Conservation (phyloP, 2,797 vertebrate species). For the Tympanoctomys barrerae region DNA sequence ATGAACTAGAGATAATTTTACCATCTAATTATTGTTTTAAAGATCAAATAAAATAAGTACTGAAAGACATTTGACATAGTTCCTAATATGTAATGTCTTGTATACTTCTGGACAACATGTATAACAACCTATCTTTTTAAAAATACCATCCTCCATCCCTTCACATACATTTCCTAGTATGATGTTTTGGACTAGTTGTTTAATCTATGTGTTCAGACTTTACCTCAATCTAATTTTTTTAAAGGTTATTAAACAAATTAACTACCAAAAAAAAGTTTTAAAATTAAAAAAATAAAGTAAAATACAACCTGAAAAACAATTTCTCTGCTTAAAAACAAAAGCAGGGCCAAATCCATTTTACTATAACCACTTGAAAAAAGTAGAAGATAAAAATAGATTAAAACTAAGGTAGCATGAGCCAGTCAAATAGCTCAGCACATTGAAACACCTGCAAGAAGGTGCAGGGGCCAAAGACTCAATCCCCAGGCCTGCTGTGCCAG, state of each 20-base stretch:
- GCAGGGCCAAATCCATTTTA: background rate
- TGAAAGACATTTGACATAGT: slow-evolving; percentile 28
- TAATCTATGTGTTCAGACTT: slow-evolving; percentile 42
- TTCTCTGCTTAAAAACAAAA: slow-evolving; percentile 27
- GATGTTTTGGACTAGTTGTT: background rate
- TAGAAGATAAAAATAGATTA: background rate
- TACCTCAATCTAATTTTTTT: slow-evolving; percentile 9
- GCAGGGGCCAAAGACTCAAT: no score
- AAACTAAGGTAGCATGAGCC: background rate
- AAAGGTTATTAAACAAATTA: slow-evolving; percentile 30
- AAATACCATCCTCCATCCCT: slow-evolving; percentile 18
- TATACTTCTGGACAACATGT: slow-evolving; percentile 38
- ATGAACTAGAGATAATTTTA: slow-evolving; percentile 38
- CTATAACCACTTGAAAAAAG: slow-evolving; percentile 41
- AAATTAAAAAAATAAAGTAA: no score
- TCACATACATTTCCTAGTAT: slow-evolving; percentile 20
- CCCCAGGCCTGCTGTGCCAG: no score
- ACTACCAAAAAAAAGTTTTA: no score
- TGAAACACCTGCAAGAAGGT: no score
- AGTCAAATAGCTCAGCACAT: no score
- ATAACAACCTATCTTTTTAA: slow-evolving; percentile 46
- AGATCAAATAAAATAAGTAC: slow-evolving; percentile 22
- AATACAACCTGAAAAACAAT: background rate
- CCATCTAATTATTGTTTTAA: slow-evolving; percentile 29
- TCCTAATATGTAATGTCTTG: background rate